Conservation (phyloP, 2,113 vertebrate genomes). For the Chloebia gouldiae region DNA sequence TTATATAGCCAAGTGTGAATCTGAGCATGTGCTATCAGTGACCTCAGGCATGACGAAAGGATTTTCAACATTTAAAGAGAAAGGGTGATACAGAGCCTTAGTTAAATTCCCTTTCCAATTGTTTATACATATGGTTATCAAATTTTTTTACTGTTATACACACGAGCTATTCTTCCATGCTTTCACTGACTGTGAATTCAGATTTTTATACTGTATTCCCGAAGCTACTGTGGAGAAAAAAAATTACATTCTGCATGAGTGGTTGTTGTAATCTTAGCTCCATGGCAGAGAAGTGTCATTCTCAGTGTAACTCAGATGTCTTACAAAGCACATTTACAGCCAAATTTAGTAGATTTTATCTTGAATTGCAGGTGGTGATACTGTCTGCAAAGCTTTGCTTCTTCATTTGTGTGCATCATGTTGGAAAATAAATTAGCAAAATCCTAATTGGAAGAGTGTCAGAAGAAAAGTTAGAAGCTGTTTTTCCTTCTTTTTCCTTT, state of each 20-base stretch:
- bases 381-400: neutral
- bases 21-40: neutral
- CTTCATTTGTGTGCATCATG: neutral
- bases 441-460: rapidly evolving
- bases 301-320: neutral
- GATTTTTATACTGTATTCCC: neutral
- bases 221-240: neutral
- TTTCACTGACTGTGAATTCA: neutral
- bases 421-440: neutral
- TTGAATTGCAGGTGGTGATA: neutral
- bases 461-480: neutral
- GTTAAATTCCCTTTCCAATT: neutral
- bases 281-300: neutral
- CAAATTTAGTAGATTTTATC: neutral
- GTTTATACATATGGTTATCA: neutral
- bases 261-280: neutral
- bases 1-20: neutral
- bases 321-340: neutral
- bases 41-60: neutral
- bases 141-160: neutral
- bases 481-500: neutral
- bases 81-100: neutral
- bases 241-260: neutral
- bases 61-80: neutral
- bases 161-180: neutral